Evolutionary conservation across 2,797 vertebrate species (phyloP), one percentile per base, ranked within the genome.

Genomic region (Malurus splendens): DNA sequence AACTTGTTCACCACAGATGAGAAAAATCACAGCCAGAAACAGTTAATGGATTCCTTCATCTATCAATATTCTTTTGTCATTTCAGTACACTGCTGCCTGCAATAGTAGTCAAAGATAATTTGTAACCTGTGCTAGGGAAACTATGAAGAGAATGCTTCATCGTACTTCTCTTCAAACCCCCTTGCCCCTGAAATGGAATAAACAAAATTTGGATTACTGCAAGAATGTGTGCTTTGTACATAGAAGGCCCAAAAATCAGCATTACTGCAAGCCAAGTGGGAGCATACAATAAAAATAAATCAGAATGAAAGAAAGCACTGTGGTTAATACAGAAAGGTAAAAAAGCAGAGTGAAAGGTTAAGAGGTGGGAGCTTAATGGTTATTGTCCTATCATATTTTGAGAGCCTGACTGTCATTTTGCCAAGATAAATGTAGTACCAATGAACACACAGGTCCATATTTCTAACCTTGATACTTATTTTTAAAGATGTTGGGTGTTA

Each of bases 281-380:
- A 91, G 83, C 87, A 61, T 51, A 89, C 23, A 93, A 80, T 76
- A 86, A 86, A 94, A 94, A 81, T 74, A 93, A 90, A 90, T 86
- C 79, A 89, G 77, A 94, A 90, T 87, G 62, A 87, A 89, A 85
- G 55, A 45, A 92, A 94, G 55, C 19, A n/a, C 23, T 83, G 56
- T 59, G 23, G 57, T 56, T 95, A 85, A 95, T 77, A 76, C 18
- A 89, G 85, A 73, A 88, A 93, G 72, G 79, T 71, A n/a, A 68
- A 91, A 92, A 90, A 81, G 18, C 50, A 87, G 59, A 94, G 86
- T 82, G 82, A 89, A 90, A 92, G 62, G 64, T 89, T 90, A 81
- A 75, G 80, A 92, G 76, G 44, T 87, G 42, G 50, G 51, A 85
- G 45, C 48, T 91, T 86, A 90, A 93, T 82, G 50, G 32, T 86